These are phyloP conservation scores for Hippasteria phrygiana DNA, from an alignment of 53 echinoderm and acorn worm species.

Conservation along the genomic window DNA sequence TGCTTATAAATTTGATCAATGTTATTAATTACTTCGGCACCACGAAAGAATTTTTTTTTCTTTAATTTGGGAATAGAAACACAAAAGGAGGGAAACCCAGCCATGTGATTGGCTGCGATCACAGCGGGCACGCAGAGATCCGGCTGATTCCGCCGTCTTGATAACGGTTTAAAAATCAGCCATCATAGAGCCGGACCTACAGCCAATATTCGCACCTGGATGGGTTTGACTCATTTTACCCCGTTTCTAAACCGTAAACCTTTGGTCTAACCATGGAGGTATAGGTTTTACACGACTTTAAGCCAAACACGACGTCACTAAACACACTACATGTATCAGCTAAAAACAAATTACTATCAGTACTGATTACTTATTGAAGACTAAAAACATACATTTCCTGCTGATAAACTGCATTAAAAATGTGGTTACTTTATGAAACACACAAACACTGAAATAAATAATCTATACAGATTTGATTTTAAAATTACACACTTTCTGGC, in stretches of 20 bases:
- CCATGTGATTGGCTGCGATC: constrained; percentile 32
- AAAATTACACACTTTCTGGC: too few species aligned
- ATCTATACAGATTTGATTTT: too few species aligned
- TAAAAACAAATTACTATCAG: neutral
- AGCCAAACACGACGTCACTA: too few species aligned
- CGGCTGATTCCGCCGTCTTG: constrained; percentile 72
- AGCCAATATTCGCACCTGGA: constrained; percentile 1
- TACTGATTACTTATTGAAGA: neutral
- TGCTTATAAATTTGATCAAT: neutral
- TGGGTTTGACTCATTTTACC: constrained; percentile 25
- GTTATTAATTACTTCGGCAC: neutral
- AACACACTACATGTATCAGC: neutral
- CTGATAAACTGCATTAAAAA: neutral
- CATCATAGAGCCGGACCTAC: constrained; percentile 81
- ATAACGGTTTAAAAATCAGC: constrained; percentile 77
- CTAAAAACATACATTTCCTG: neutral
- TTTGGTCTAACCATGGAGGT: neutral
- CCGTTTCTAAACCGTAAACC: neutral
- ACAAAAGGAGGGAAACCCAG: constrained; percentile 28
- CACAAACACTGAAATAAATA: too few species aligned
- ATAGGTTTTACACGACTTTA: too few species aligned
- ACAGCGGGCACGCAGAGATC: constrained; percentile 69
- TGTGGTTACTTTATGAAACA: too few species aligned
- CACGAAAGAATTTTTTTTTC: neutral
- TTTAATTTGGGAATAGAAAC: neutral